Evolutionary conservation across 2,888 invertebrate species (phyloP), one percentile per base, ranked within the genome.

Genomic region (Beris chalybata): DNA sequence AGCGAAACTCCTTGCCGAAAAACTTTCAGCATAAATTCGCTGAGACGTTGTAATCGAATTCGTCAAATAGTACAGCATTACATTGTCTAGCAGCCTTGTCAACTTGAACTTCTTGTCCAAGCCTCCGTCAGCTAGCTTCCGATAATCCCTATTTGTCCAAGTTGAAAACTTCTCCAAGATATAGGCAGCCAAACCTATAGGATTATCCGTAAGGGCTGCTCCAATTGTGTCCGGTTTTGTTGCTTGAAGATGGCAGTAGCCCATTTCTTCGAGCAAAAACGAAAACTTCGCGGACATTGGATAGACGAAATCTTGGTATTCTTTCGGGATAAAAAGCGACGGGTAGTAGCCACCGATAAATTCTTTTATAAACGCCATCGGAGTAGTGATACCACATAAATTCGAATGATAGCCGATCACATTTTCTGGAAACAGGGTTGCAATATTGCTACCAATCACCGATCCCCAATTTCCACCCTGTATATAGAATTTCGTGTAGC

Each of bases 141-240:
- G 82, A 74, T 82, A 82, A 0, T 78, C 76, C 0, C 72, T 87
- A 78, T 82, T 90, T 77, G 82, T 92, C 89, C 81, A 91, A 5
- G 74, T 87, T 74, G 84, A 86, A 81, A 93, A 95, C 77, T 95
- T 96, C 74, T 97, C 95, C 11, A 97, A 79, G 63, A 96, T 90
- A 74, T 95, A 97, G 0, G 92, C 92, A 0, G 94, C 94, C 67
- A 97, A 79, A 0, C 94, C 95, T 0, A 89, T 85, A 0, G 97
- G 96, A 72, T 78, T 79, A 50, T 74, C 72, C n/a, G 74, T 74
- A 6, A 80, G 69, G 0, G 73, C 76, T 1, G 71, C 71, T 15
- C 93, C 94, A 71, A 92, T 81, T 0, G 94, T 93, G 74, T 95
- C 95, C 12, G 95, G 95, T 77, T 93, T 95, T 0, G 94, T 93